phyloP scores from a whole-genome alignment of 2,888 invertebrate genomes.

The Xanthorhoe designata region DNA sequence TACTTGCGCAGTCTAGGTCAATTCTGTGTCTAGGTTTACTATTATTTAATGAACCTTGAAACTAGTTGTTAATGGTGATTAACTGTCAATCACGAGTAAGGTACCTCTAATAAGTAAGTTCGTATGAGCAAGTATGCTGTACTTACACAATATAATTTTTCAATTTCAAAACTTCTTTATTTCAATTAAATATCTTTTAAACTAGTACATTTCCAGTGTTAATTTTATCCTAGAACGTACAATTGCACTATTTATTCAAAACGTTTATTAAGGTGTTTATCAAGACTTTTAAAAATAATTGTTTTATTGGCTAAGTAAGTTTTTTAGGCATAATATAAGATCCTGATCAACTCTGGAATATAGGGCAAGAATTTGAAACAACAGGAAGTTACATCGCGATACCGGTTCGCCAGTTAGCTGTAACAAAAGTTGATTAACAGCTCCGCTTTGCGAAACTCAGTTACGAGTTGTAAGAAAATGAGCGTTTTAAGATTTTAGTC shows the following conservation, averaged over 20 bases:
- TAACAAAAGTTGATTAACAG: neutral
- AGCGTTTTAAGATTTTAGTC: neutral
- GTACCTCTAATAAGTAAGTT: too few species aligned
- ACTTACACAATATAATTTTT: too few species aligned
- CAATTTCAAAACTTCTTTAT: too few species aligned
- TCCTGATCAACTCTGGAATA: slow-evolving; percentile 9
- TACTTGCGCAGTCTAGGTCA: neutral
- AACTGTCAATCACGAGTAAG: too few species aligned
- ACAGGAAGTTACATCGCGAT: slow-evolving; percentile 21
- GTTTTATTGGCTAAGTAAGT: too few species aligned
- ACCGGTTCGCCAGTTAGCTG: slow-evolving; percentile 7
- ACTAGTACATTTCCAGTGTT: too few species aligned
- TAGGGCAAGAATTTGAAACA: slow-evolving; percentile 21
- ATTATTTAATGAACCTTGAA: slow-evolving; percentile 1
- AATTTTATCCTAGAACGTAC: too few species aligned
- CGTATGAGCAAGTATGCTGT: too few species aligned
- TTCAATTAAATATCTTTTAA: too few species aligned
- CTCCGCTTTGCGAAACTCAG: neutral
- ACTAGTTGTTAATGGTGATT: neutral
- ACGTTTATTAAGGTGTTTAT: too few species aligned
- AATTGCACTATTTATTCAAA: too few species aligned
- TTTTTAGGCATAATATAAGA: neutral
- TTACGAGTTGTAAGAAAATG: neutral
- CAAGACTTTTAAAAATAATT: too few species aligned
- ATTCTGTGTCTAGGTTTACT: neutral